phyloP scores from a whole-genome alignment of 2,797 vertebrate genomes.

The Halcyon smyrnensis region DNA sequence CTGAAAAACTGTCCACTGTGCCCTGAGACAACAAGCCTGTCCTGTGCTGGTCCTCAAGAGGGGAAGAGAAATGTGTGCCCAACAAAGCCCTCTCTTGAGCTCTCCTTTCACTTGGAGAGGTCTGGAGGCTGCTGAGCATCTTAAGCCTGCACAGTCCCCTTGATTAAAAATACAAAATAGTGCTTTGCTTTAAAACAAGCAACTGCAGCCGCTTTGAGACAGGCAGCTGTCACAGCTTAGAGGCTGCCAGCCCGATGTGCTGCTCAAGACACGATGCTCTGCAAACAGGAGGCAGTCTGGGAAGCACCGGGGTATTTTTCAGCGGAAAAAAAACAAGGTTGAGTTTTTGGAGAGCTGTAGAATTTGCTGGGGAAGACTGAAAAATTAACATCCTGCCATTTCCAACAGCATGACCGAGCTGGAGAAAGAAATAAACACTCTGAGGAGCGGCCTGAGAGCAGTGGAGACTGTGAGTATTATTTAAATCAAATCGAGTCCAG shows the following conservation, averaged over 20 bases:
- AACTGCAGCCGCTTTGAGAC: background rate
- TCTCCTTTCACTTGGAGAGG: background rate
- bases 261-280: rapidly evolving
- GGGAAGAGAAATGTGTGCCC: background rate
- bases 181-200: background rate
- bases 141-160: background rate
- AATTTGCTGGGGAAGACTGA: background rate
- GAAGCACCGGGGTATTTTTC: background rate
- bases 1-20: background rate
- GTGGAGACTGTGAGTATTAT: conserved; percentile 92
- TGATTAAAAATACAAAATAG: background rate
- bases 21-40: background rate
- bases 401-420: conserved; percentile 93
- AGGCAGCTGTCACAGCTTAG: background rate
- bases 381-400: conserved; percentile 67
- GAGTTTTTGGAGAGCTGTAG: background rate
- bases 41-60: background rate
- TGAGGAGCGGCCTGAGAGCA: conserved; percentile 92
- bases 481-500: background rate
- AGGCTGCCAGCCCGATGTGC: background rate
- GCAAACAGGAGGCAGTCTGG: background rate
- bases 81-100: background rate
- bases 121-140: background rate
- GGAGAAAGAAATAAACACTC: conserved; percentile 94
- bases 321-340: background rate